Evolutionary conservation across 1,140 invertebrate genomes (phyloP).

Genomic region (Diachasmimorpha longicaudata): DNA sequence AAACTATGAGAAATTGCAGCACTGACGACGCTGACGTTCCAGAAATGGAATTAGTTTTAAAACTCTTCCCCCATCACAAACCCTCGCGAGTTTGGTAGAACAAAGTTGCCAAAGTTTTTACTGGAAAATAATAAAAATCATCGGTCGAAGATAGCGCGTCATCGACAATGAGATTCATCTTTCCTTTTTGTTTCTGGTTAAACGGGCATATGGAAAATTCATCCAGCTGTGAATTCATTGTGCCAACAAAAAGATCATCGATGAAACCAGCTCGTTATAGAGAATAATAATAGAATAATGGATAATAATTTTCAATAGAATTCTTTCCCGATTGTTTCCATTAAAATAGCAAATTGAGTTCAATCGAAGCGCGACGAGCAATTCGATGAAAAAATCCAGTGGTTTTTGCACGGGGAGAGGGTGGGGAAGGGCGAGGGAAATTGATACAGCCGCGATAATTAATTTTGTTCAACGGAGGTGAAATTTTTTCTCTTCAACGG

Average conservation of each 20-base stretch:
- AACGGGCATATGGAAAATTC: not conserved
- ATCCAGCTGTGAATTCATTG: not conserved
- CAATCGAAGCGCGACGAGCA: not conserved
- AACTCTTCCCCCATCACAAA: not conserved
- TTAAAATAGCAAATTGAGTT: too few relatives aligned
- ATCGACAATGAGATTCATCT: not conserved
- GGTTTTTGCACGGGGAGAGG: not conserved
- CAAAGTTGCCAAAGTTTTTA: not conserved
- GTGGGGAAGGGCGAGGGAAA: not conserved
- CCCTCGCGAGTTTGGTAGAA: not conserved
- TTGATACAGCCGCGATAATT: not conserved
- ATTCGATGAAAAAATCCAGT: not conserved
- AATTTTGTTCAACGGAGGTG: not conserved
- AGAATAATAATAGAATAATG: too few relatives aligned
- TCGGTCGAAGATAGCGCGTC: too few relatives aligned
- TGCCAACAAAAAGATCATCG: not conserved
- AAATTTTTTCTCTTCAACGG: not conserved
- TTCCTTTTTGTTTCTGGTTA: not conserved
- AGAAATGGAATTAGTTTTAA: slow-evolving; percentile 22
- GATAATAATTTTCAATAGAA: too few relatives aligned
- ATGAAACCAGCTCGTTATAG: not conserved
- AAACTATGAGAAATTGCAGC: slow-evolving; percentile 13
- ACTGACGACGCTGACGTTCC: not conserved
- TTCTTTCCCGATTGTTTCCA: too few relatives aligned
- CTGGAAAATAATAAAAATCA: not conserved